Evolutionary conservation across 2,797 vertebrate genomes (phyloP).

Genomic region (Neosilurus mollespiculum): DNA sequence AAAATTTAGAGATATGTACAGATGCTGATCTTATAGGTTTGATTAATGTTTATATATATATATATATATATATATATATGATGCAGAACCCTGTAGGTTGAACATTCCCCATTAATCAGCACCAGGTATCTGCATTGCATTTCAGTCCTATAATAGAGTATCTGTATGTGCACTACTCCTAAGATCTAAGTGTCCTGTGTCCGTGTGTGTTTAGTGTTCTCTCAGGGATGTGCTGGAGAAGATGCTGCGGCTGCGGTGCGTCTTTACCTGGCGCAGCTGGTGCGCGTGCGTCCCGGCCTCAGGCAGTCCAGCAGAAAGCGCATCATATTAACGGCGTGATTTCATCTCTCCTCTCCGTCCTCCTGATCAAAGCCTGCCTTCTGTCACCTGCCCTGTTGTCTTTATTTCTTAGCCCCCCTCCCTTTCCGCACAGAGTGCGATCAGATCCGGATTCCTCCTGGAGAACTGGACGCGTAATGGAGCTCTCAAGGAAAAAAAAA

Average conservation of each 20-base stretch:
- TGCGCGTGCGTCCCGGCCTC: slow-evolving; percentile 53
- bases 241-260: background rate
- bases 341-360: slow-evolving; percentile 17
- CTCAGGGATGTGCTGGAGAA: background rate
- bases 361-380: background rate
- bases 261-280: slow-evolving; percentile 50
- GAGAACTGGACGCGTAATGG: slow-evolving; percentile 7
- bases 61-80: background rate
- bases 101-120: too few relatives aligned
- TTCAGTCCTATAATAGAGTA: background rate
- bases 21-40: background rate
- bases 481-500: slow-evolving; percentile 11
- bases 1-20: background rate
- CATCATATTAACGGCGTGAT: slow-evolving; percentile 53
- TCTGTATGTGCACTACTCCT: background rate
- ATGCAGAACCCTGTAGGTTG: background rate
- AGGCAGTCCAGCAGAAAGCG: slow-evolving; percentile 59
- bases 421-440: background rate
- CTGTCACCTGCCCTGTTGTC: background rate
- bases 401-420: too few relatives aligned
- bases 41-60: background rate
- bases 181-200: too few relatives aligned
- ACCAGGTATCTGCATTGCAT: background rate
- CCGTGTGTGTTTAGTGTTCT: background rate
- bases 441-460: background rate